These are phyloP conservation scores for Romanogobio albipinnatus DNA, from an alignment of 2,113 vertebrate genomes.

Conservation along the genomic window DNA sequence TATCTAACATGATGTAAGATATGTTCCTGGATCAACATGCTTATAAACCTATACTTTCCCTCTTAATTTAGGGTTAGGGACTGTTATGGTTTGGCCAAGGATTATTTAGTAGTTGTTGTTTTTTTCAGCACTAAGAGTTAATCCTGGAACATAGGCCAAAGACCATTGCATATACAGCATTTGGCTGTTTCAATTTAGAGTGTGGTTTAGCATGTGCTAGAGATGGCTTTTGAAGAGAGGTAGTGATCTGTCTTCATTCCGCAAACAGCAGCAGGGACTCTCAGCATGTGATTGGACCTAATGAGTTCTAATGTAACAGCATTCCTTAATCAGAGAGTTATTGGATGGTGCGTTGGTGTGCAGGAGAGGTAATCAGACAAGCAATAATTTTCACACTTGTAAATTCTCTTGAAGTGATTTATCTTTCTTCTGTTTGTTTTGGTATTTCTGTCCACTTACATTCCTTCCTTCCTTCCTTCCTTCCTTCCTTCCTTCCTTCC, in stretches of 20 bases:
- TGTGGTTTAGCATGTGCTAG: background rate
- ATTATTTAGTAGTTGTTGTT: no score
- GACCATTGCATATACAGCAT: background rate
- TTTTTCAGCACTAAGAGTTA: background rate
- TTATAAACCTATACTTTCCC: background rate
- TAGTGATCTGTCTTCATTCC: constrained; percentile 36
- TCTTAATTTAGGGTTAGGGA: background rate
- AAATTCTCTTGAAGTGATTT: background rate
- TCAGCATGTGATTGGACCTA: constrained; percentile 5
- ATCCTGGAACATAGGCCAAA: background rate
- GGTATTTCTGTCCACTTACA: background rate
- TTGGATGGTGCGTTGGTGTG: background rate
- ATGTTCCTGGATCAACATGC: background rate
- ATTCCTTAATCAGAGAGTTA: constrained; percentile 36
- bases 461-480: background rate
- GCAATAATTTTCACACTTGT: background rate
- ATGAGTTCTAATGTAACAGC: constrained; percentile 11
- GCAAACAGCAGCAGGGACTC: background rate
- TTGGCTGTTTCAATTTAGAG: background rate
- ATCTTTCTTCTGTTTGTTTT: background rate
- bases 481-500: background rate
- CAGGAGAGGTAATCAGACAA: background rate
- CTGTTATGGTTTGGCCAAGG: background rate
- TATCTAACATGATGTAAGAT: background rate
- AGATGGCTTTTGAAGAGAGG: background rate